Percentiles rank a stretch among this genome's conserved stretches.
Conservation (phyloP, 2,888 invertebrate species). For the Papilio elwesi region DNA sequence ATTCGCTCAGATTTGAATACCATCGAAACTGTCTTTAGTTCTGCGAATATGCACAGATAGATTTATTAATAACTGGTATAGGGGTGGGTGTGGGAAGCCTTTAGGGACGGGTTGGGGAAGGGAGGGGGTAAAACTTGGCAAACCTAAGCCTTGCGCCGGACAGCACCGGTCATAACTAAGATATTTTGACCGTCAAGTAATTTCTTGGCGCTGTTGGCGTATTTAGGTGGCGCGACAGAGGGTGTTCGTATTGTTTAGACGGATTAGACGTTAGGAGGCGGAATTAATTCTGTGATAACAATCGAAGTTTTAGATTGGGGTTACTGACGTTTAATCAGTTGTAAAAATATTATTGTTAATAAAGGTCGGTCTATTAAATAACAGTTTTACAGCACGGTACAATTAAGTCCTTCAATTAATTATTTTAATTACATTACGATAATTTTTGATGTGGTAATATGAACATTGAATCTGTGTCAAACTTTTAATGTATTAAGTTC, state of each 20-base stretch:
- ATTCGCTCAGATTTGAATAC: constrained; percentile 61
- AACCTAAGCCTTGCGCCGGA: constrained; percentile 80
- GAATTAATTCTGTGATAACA: constrained; percentile 66
- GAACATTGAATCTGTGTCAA: too few species aligned
- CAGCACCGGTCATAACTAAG: constrained; percentile 84
- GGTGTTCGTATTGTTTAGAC: constrained; percentile 65
- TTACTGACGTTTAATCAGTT: constrained; percentile 29
- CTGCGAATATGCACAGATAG: constrained; percentile 78
- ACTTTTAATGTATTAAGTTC: too few species aligned
- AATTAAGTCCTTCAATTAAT: too few species aligned
- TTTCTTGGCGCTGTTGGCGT: constrained; percentile 73
- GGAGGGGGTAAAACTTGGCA: constrained; percentile 77
- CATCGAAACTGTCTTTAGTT: constrained; percentile 71
- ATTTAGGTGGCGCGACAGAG: constrained; percentile 64
- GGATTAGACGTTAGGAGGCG: constrained; percentile 57
- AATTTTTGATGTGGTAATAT: too few species aligned
- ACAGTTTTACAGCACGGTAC: too few species aligned
- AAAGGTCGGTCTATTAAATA: not conserved
- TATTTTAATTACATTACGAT: too few species aligned
- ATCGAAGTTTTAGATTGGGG: constrained; percentile 50
- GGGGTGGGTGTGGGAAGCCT: constrained; percentile 49
- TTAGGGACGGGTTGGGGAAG: constrained; percentile 63
- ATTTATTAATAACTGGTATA: constrained; percentile 79
- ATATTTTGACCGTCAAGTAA: constrained; percentile 84
- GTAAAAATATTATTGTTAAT: constrained; percentile 9